Conservation (phyloP, 2,113 vertebrate genomes). For the Tenrec ecaudatus region DNA sequence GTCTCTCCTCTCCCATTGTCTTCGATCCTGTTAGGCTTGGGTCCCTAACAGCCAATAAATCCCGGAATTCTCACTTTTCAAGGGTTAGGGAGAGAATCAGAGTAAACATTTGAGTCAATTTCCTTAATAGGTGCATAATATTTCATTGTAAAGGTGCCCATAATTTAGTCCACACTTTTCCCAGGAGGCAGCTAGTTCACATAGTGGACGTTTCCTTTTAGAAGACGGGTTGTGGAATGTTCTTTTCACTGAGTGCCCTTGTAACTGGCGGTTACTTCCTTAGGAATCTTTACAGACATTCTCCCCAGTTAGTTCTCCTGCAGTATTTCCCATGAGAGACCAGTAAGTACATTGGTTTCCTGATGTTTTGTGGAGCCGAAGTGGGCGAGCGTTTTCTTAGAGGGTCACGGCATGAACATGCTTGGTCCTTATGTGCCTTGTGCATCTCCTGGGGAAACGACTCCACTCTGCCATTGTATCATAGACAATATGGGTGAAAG, state of each 20-base stretch:
- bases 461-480: neutral
- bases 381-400: conserved; percentile 32
- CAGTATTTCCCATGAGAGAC: conserved; percentile 12
- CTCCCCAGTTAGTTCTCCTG: conserved; percentile 42
- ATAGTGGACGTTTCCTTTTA: conserved; percentile 43
- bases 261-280: conserved; percentile 51
- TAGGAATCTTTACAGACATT: conserved; percentile 5
- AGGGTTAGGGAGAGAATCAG: neutral
- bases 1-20: neutral
- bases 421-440: neutral
- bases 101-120: conserved; percentile 40
- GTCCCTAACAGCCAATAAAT: neutral
- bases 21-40: conserved; percentile 13
- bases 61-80: conserved; percentile 23
- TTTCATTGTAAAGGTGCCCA: neutral
- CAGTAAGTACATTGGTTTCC: conserved; percentile 12
- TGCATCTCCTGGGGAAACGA: neutral
- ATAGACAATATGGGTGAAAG: neutral
- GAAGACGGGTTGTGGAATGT: neutral
- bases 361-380: neutral
- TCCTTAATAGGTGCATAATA: conserved; percentile 39
- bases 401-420: neutral
- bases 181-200: neutral
- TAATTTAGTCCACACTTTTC: conserved; percentile 54
- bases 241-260: conserved; percentile 19